Base-by-base conservation (phyloP, 2,797 vertebrate genomes). In the Cuculus canorus region DNA sequence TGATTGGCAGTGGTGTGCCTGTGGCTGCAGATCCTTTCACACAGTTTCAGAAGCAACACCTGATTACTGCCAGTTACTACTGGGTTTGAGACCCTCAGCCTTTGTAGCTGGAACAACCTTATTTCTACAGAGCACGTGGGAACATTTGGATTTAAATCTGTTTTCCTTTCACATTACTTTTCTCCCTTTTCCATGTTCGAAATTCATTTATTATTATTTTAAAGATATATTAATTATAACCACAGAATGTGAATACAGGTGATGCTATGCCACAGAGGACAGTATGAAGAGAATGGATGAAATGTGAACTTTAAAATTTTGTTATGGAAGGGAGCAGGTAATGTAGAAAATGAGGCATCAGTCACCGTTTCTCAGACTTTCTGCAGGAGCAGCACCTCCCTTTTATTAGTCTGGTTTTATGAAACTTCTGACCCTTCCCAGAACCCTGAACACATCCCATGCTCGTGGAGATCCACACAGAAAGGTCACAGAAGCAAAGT, bases 401-500 rank as follows among this genome's bases (percentile, higher is more conserved):
- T 82, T 54, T 66, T 48, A 19, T 43, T 54, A 13, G 33, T 30
- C 21, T 39, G n/a, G 27, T 52, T 69, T 86, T 17, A 45, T 4
- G 12, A 57, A 50, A 75, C 5, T 18, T 12, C 18, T 48, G 14
- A 16, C 14, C 28, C 53, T 50, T 77, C 41, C 28, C 41, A 56
- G 24, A 12, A 23, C 11, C 15, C 30, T 45, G 24, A 27, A 10
- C 24, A 63, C 41, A 50, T 43, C 10, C 10, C 28, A 32, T 2
- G 0, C 8, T 48, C 27, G 13, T 60, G 23, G 5, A 5, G 5
- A 23, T 45, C 28, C 35, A 25, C 45, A 39, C 6, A 18, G 27
- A 50, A 30, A 18, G 6, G 50, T 4, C 9, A 33, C 11, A 30
- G 16, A 0, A 0, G 39, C 30, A 30, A 24, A 15, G 10, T 12